A percentile compares a stretch with the other conserved stretches of the same genome.
Evolutionary conservation across 92 coral and sea anemone species (phyloP).

Genomic region (Epizoanthus scotinus): DNA sequence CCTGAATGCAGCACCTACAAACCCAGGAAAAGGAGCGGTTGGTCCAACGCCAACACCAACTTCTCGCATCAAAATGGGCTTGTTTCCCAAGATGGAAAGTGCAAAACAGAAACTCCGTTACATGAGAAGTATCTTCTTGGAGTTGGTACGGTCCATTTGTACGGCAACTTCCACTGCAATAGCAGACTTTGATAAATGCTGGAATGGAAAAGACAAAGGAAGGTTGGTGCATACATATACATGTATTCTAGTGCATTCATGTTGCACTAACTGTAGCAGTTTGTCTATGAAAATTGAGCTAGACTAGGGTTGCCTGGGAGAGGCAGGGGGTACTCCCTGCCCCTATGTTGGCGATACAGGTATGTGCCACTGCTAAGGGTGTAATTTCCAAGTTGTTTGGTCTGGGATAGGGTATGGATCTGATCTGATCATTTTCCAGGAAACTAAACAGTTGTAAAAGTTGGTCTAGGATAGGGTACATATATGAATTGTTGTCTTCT

Average conservation of each 20-base stretch:
- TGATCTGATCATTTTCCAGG: too few species aligned
- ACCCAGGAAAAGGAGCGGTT: background rate
- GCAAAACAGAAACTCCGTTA: constrained; percentile 49
- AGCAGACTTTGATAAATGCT: constrained; percentile 64
- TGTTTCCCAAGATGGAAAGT: constrained; percentile 60
- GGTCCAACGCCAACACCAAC: constrained; percentile 34
- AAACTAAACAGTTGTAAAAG: too few species aligned
- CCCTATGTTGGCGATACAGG: too few species aligned
- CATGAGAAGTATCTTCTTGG: constrained; percentile 46
- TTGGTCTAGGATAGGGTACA: too few species aligned
- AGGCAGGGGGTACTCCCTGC: too few species aligned
- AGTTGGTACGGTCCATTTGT: constrained; percentile 69
- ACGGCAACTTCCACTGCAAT: constrained; percentile 42
- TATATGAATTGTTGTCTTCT: too few species aligned
- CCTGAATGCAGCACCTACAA: background rate
- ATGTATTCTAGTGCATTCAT: background rate
- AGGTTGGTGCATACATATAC: constrained; percentile 54
- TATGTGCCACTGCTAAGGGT: too few species aligned
- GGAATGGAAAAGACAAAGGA: constrained; percentile 85
- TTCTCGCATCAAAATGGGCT: constrained; percentile 19
- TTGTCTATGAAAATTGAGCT: too few species aligned
- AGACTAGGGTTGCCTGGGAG: too few species aligned
- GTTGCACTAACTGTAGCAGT: background rate
- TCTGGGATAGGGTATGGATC: too few species aligned
- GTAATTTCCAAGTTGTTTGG: too few species aligned